Evolutionary conservation across 2,888 invertebrate species (phyloP).

Genomic region (Charanyca ferruginea): DNA sequence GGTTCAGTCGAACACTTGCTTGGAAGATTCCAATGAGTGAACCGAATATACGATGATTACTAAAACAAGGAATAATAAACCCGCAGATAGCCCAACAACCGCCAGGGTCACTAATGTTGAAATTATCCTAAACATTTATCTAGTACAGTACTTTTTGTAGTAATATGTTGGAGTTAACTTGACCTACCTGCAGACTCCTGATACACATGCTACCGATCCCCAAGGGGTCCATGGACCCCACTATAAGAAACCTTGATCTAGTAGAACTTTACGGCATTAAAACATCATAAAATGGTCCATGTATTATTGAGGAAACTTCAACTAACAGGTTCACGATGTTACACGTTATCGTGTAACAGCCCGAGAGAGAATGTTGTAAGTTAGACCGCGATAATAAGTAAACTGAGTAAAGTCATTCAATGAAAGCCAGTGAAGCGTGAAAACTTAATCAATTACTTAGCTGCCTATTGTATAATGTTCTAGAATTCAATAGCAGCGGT

Average conservation of each 20-base stretch:
- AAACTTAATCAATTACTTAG: slow-evolving; percentile 12
- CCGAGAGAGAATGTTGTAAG: background rate
- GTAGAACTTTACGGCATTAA: background rate
- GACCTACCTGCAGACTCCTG: too few relatives aligned
- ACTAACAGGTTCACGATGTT: background rate
- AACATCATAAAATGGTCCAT: too few relatives aligned
- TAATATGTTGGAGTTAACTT: too few relatives aligned
- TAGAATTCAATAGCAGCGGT: slow-evolving; percentile 23
- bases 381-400: background rate
- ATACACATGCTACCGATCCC: too few relatives aligned
- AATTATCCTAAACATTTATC: slow-evolving; percentile 10
- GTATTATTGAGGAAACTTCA: background rate
- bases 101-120: slow-evolving; percentile 31
- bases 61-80: slow-evolving; percentile 15
- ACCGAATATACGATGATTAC: slow-evolving; percentile 34
- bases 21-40: slow-evolving; percentile 13
- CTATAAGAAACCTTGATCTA: slow-evolving; percentile 1
- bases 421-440: slow-evolving; percentile 12
- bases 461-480: slow-evolving; percentile 24
- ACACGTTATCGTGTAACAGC: too few relatives aligned
- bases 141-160: too few relatives aligned
- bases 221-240: too few relatives aligned
- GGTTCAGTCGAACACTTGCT: background rate
- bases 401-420: slow-evolving; percentile 6
- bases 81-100: slow-evolving; percentile 15